Percentiles rank a stretch among this genome's conserved stretches.
Conservation (phyloP, 2,113 vertebrate genomes). For the Microcebus lehilahytsara region DNA sequence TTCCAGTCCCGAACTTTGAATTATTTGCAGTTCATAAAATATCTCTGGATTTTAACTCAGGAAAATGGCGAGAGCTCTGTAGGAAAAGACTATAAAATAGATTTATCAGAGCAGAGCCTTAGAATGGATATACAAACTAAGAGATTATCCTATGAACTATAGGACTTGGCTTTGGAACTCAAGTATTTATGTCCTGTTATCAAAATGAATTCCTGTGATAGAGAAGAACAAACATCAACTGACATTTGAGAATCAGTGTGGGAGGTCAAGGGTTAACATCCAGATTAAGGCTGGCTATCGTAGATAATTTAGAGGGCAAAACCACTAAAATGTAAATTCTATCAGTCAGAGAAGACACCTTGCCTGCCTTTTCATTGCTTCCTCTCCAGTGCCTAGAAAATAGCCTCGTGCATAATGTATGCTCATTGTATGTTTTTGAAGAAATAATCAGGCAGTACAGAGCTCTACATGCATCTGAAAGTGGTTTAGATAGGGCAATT, state of each 20-base stretch:
- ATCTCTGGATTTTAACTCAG: neutral
- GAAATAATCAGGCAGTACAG: neutral
- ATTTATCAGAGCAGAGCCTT: neutral
- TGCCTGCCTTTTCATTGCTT: neutral
- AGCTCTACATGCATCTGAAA: neutral
- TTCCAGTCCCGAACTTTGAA: neutral
- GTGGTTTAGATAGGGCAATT: neutral
- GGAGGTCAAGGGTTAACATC: neutral
- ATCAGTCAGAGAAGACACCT: neutral
- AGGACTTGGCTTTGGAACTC: neutral
- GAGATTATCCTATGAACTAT: neutral
- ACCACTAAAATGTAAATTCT: constrained; percentile 15
- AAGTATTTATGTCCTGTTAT: neutral
- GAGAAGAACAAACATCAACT: constrained; percentile 15
- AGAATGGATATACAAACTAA: neutral
- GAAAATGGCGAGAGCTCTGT: neutral
- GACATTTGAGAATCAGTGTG: neutral
- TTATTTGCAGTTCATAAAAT: constrained; percentile 4
- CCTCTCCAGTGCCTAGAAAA: neutral
- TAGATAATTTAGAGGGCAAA: constrained; percentile 7
- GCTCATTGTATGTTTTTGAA: neutral
- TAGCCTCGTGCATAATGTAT: neutral
- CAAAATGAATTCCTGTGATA: neutral
- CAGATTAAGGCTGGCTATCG: neutral
- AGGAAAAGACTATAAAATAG: neutral